Base-by-base conservation (phyloP, 2,797 vertebrate species). In the Telmatherina bonti region DNA sequence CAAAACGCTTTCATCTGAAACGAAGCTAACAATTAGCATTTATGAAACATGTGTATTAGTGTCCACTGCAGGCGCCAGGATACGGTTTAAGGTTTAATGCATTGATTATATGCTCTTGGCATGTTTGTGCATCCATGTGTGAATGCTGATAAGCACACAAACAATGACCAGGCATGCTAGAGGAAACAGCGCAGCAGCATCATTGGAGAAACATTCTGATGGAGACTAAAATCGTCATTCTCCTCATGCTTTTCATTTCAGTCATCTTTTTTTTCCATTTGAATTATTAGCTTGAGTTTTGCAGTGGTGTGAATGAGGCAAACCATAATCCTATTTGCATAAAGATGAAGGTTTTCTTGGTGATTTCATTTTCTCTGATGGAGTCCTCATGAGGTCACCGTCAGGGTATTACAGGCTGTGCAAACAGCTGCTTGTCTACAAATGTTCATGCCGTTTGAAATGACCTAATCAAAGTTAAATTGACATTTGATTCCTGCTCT, bases 211-310 rank as follows among this genome's bases (percentile, higher is more conserved):
- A 16, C 51, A 7, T 9, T 15, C 27, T 16, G 1, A 26, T 10
- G 13, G 15, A 70, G 13, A 31, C 29, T 51, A 15, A 38, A 49
- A 55, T 54, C 49, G 22, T 52, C 20, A 87, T 79, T 76, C 71
- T 69, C 9, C 18, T 15, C 12, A n/a, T 26, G 15, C 63, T 43
- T 65, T 79, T 72, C 13, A 70, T 66, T 75, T 65, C 41, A 63
- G 27, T 67, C 16, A 47, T 43, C 20, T 70, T 49, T 38, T 65
- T 2, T 56, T 33, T 11, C 15, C n/a, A n/a, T 55, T 51, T 56
- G 38, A 47, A 61, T 20, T 55, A 76, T 70, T 47, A 55, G 57
- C 27, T 31, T 69, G 24, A 72, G 16, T 9, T 66, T 64, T 75
- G 33, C 33, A 57, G 27, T 33, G 33, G 11, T 64, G 62, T 38